phyloP scores from a whole-genome alignment of 2,797 vertebrate species.

The Myotis daubentonii region DNA sequence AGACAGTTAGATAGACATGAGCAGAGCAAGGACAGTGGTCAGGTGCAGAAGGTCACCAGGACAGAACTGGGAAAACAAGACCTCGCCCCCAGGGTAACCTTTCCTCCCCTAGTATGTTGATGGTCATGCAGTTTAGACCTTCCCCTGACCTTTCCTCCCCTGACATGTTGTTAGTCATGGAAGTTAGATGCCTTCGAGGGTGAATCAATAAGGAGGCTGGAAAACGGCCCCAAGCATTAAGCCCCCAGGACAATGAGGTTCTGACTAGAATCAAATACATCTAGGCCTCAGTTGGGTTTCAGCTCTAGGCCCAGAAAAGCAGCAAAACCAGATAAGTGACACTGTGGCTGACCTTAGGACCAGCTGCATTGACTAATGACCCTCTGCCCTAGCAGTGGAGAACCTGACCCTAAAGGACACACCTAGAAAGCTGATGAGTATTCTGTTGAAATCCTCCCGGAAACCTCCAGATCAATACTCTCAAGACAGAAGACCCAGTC shows the following conservation, averaged over 20 bases:
- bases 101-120: neutral
- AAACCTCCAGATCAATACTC: neutral
- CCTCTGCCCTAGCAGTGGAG: neutral
- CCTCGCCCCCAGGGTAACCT: neutral
- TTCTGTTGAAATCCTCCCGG: neutral
- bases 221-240: neutral
- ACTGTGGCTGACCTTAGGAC: neutral
- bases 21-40: neutral
- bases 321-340: neutral
- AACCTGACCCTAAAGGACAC: neutral
- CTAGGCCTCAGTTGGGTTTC: neutral
- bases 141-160: neutral
- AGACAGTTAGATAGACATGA: neutral
- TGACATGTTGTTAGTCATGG: neutral
- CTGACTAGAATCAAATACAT: neutral
- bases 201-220: neutral
- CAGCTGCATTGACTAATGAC: neutral
- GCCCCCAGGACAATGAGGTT: neutral
- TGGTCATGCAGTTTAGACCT: neutral
- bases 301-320: neutral
- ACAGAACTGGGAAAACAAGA: neutral
- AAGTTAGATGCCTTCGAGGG: neutral
- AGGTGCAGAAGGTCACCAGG: neutral
- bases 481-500: neutral
- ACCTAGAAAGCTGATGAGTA: neutral